Conservation (phyloP, 2,888 invertebrate genomes). For the Aspidiotus destructor region DNA sequence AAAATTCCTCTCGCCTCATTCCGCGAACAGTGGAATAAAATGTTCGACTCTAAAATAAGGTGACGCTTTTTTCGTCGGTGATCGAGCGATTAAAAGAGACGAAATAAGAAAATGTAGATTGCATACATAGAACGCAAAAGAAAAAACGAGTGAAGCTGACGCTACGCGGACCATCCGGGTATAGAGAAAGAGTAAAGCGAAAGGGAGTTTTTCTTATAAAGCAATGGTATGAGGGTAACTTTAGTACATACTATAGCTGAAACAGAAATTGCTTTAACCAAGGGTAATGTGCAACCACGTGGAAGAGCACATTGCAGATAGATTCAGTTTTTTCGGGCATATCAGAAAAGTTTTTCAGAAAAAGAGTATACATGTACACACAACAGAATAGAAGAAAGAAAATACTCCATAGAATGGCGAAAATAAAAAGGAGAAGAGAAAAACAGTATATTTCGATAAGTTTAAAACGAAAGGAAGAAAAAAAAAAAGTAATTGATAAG, state of each 20-base stretch:
- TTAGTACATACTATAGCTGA: slow-evolving; percentile 8
- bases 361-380: slow-evolving; percentile 34
- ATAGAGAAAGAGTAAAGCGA: slow-evolving; percentile 1
- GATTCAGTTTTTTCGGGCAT: slow-evolving; percentile 31
- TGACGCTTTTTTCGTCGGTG: too few relatives aligned
- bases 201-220: slow-evolving; percentile 10
- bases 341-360: slow-evolving; percentile 35
- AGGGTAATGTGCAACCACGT: slow-evolving; percentile 28
- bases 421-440: slow-evolving; percentile 9
- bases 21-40: too few relatives aligned
- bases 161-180: too few relatives aligned
- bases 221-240: slow-evolving; percentile 13
- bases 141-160: too few relatives aligned
- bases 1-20: too few relatives aligned
- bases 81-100: too few relatives aligned
- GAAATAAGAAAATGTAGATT: too few relatives aligned
- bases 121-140: too few relatives aligned
- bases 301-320: slow-evolving; percentile 30
- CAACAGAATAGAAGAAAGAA: slow-evolving; percentile 36
- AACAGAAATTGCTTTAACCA: slow-evolving; percentile 28
- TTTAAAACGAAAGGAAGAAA: slow-evolving; percentile 22
- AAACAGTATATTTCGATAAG: slow-evolving; percentile 23
- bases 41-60: too few relatives aligned
- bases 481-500: slow-evolving; percentile 29
- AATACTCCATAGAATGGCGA: neutral